Conservation (phyloP, 2,113 vertebrate species). For the Antennarius striatus region DNA sequence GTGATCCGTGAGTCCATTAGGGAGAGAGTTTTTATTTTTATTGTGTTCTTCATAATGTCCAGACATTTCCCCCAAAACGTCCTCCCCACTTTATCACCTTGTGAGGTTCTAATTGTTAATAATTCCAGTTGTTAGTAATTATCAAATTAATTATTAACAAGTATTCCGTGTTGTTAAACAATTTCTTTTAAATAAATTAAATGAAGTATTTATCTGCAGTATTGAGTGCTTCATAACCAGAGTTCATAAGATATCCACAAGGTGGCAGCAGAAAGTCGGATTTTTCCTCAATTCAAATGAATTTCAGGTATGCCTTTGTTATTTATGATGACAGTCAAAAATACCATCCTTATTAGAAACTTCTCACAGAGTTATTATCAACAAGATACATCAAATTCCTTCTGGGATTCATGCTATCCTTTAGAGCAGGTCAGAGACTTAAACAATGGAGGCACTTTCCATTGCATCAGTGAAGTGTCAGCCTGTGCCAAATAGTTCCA, state of each 20-base stretch:
- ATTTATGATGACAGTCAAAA: slow-evolving; percentile 33
- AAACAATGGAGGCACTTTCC: slow-evolving; percentile 45
- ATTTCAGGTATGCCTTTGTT: slow-evolving; percentile 33
- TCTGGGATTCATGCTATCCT: slow-evolving; percentile 29
- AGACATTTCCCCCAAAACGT: too few relatives aligned
- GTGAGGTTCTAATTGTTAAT: too few relatives aligned
- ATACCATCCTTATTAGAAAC: slow-evolving; percentile 25
- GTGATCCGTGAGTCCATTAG: too few relatives aligned
- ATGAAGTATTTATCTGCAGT: too few relatives aligned
- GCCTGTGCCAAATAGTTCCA: slow-evolving; percentile 45
- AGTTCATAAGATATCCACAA: slow-evolving; percentile 30
- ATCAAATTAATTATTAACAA: too few relatives aligned
- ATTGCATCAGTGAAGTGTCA: slow-evolving; percentile 48
- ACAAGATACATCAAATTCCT: slow-evolving; percentile 32
- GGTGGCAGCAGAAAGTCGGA: slow-evolving; percentile 37
- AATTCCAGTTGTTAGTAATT: too few relatives aligned
- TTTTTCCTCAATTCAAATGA: not conserved
- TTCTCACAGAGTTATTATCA: slow-evolving; percentile 11
- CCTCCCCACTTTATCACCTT: too few relatives aligned
- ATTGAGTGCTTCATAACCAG: not conserved
- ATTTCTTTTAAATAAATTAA: too few relatives aligned
- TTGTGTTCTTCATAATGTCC: too few relatives aligned
- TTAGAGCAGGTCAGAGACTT: slow-evolving; percentile 34
- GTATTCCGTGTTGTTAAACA: too few relatives aligned
- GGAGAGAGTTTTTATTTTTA: too few relatives aligned